Evolutionary conservation across 2,113 vertebrate genomes (phyloP), one percentile per base, ranked within the genome.

Genomic region (Marmota monax): DNA sequence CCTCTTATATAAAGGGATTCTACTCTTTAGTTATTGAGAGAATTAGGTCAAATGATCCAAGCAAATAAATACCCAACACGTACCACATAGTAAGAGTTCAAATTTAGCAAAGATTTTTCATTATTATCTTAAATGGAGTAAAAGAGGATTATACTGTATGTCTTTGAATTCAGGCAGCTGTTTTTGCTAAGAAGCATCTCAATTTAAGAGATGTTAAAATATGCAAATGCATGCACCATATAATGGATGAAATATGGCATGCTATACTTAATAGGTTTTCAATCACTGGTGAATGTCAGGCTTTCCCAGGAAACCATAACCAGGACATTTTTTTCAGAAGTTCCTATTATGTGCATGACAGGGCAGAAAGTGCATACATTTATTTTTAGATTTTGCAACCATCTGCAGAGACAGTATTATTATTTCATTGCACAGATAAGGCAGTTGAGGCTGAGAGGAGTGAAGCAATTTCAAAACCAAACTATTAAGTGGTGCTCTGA

Each of bases 141-240:
- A 48, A 84, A 42, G 69, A 70, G 58, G 53, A 87, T 69, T 65
- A 48, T 39, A 58, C 32, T 20, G 16, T 29, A 17, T 48, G 72
- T 86, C n/a, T 69, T 17, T 80, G 70, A 83, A 51, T 72, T 95
- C 93, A 78, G 78, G 5, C 23, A 83, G 45, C 48, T 86, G 7
- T 87, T 94, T 73, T 82, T 23, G 11, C 76, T 51, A 72, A 72
- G 72, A 58, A 56, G 39, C 17, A 72, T 45, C 34, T 51, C 67
- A 70, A 61, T 45, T 51, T 88, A 53, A 61, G 82, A 90, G 85
- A 93, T 39, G 23, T 65, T 92, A 87, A 94, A 82, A 77, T 90
- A 56, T 70, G 88, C 87, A 96, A 88, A 73, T 82, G 0, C 14
- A 82, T 51, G 18, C 22, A 9, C 48, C 39, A 20, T 29, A 29